Evolutionary conservation across 2,888 invertebrate genomes (phyloP).

Genomic region (Drosophila percnosoma): DNA sequence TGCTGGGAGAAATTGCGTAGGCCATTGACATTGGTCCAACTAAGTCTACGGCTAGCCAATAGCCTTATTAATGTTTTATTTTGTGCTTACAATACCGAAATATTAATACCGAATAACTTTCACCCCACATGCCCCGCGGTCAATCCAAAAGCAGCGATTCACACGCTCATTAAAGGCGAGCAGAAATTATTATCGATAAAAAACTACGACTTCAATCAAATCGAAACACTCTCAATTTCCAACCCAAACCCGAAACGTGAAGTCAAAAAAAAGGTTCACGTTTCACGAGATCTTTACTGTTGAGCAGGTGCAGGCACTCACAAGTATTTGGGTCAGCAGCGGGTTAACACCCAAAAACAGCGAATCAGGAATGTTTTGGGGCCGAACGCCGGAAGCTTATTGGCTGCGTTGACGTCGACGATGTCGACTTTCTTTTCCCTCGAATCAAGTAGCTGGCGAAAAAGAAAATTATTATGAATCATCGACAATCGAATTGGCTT

Average conservation of each 20-base stretch:
- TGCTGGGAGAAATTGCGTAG: conserved; percentile 77
- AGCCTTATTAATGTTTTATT: conserved; percentile 53
- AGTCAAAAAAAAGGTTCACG: conserved; percentile 13
- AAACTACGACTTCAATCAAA: conserved; percentile 42
- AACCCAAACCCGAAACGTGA: conserved; percentile 7
- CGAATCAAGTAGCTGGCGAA: conserved; percentile 26
- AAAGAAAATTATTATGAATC: conserved; percentile 66
- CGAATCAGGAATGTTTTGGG: conserved; percentile 51
- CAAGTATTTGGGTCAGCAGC: conserved; percentile 74
- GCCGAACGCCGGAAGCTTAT: conserved; percentile 72
- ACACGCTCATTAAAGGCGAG: conserved; percentile 71
- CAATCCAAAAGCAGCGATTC: conserved; percentile 50
- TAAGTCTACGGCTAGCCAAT: conserved; percentile 41
- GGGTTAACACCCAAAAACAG: conserved; percentile 71
- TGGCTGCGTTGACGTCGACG: conserved; percentile 24
- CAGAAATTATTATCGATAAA: conserved; percentile 50
- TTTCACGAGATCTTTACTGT: conserved; percentile 24
- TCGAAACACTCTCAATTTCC: conserved; percentile 74
- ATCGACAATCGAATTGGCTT: conserved; percentile 53
- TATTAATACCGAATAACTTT: conserved; percentile 52
- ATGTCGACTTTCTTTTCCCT: conserved; percentile 70
- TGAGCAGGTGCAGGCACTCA: conserved; percentile 40
- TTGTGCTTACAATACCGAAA: conserved; percentile 21
- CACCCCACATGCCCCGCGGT: conserved; percentile 62
- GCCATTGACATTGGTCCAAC: conserved; percentile 63